Base-by-base conservation (phyloP, 2,797 vertebrate genomes). In the Typhlichthys eigenmanni region DNA sequence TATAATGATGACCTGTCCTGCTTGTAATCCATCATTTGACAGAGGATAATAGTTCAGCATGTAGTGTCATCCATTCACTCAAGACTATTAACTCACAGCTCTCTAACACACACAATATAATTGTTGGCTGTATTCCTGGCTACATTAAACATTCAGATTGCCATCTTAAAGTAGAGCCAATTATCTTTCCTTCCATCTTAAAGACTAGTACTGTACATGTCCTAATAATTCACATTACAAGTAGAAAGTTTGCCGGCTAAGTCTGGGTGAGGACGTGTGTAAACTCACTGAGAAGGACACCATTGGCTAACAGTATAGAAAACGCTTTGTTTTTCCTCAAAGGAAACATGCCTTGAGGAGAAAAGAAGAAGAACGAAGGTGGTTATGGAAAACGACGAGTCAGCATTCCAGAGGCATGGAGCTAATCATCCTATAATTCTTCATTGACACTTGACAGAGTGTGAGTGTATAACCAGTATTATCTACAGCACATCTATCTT, bases 351-450 rank as follows among this genome's bases (percentile, higher is more conserved):
- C 79, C 76, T 69, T 0, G 57, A 62, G 70, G 72, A 71, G 56
- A 76, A 62, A 71, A 52, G 52, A 75, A 74, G 71, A 78, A 11
- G 10, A 38, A 38, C 58, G 74, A 60, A 66, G 46, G 62, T 75
- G 84, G 75, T 78, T 38, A 69, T 81, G 83, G 82, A 88, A 87
- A 87, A 68, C 56, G 32, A 73, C 62, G 83, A 85, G 74, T 87
- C 88, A 85, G 82, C 86, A 86, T 88, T 90, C 85, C 88, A 83
- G 75, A 84, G 79, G 74, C 75, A 73, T 55, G 66, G 67, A 84
- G 80, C 70, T 88, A 74, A 88, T 84, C 72, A 48, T 61, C 34
- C 69, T 78, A 77, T 68, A 65, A 71, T 72, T 80, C 75, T 78
- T 71, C 71, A 71, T 54, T 61, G 73, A 85, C 72, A 70, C 59